These are phyloP conservation scores for Paragorgia papillata DNA, from an alignment of 92 coral and sea anemone genomes.

Conservation along the genomic window DNA sequence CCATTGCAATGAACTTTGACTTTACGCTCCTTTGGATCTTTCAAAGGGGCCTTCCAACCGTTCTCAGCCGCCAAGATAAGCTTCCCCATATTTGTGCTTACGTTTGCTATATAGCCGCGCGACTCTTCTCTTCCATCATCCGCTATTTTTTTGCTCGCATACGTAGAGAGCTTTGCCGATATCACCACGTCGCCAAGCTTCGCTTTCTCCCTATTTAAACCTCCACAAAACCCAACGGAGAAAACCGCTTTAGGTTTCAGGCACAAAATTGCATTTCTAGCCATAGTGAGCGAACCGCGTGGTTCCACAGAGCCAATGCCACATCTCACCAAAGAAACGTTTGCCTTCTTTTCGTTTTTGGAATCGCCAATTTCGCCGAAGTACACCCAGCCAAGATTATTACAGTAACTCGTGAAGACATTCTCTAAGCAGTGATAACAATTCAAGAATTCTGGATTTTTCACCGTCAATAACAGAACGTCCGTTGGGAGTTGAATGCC, in stretches of 20 bases:
- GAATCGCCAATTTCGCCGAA: conserved; percentile 38
- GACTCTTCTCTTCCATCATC: background rate
- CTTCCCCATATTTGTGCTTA: conserved; percentile 33
- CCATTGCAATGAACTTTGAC: conserved; percentile 44
- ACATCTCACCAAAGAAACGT: conserved; percentile 35
- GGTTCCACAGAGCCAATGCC: conserved; percentile 31
- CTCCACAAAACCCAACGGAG: conserved; percentile 48
- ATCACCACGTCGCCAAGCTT: conserved; percentile 52
- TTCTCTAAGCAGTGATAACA: background rate
- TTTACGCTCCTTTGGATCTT: conserved; percentile 7
- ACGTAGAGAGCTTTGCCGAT: conserved; percentile 49
- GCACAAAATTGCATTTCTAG: conserved; percentile 27
- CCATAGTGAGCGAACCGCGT: conserved; percentile 23
- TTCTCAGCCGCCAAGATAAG: conserved; percentile 40
- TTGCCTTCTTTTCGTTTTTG: background rate
- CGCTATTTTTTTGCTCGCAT: conserved; percentile 27
- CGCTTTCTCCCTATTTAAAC: conserved; percentile 11
- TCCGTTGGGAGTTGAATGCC: background rate
- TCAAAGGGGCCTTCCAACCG: conserved; percentile 46
- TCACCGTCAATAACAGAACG: background rate
- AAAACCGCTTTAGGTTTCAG: conserved; percentile 55
- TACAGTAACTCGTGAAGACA: background rate
- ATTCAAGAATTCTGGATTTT: background rate
- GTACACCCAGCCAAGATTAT: conserved; percentile 3
- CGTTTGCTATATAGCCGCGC: conserved; percentile 8